Percentiles rank a stretch among this genome's conserved stretches.
phyloP scores from a whole-genome alignment of 1,140 invertebrate genomes.

The Bombus waltoni region DNA sequence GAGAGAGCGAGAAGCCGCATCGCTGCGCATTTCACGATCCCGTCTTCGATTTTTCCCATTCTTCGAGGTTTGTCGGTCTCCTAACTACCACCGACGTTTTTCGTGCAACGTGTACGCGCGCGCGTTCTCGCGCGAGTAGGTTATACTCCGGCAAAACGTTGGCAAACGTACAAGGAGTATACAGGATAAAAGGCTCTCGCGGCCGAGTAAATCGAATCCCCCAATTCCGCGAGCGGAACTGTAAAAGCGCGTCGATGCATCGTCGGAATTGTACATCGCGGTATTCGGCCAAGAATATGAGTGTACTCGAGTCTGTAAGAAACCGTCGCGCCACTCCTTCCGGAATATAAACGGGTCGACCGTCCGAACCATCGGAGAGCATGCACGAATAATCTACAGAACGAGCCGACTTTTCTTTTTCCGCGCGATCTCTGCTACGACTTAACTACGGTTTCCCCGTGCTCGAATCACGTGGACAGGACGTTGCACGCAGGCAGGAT shows the following conservation, averaged over 20 bases:
- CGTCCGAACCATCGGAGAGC: no score
- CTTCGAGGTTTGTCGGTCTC: neutral
- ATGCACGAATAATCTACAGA: no score
- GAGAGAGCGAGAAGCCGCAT: neutral
- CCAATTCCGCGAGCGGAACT: neutral
- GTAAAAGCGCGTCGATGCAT: neutral
- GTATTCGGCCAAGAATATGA: neutral
- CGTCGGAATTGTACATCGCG: neutral
- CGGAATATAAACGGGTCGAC: neutral
- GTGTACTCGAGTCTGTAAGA: neutral
- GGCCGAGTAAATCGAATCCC: slow-evolving; percentile 22
- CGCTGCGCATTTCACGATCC: neutral
- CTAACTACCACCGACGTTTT: neutral
- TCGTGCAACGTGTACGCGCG: neutral
- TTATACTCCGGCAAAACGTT: neutral
- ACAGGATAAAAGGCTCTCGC: slow-evolving; percentile 13
- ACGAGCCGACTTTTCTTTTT: no score
- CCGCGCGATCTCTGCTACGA: no score
- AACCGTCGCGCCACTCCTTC: neutral
- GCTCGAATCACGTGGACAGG: neutral
- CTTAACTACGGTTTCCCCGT: neutral
- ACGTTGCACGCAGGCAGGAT: neutral
- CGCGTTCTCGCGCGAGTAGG: neutral
- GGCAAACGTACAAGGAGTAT: slow-evolving; percentile 7
- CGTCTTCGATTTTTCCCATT: neutral